Percentiles rank a stretch among this genome's conserved stretches.
Conservation (phyloP, 2,113 vertebrate species). For the Dasyurus viverrinus region DNA sequence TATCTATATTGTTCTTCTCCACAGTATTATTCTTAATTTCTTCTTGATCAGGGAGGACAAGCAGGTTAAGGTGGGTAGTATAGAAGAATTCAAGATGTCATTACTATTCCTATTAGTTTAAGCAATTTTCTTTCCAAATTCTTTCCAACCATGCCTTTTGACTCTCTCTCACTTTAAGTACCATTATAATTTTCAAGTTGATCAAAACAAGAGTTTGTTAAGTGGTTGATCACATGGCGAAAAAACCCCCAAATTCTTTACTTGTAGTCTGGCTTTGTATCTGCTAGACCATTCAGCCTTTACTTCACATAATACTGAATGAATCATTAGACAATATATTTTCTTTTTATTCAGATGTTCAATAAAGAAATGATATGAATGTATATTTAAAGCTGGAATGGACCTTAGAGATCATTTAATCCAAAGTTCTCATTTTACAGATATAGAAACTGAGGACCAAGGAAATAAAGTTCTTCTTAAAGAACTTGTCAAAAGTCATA, state of each 20-base stretch:
- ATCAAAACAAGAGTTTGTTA: not conserved
- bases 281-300: not conserved
- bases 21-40: not conserved
- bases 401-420: not conserved
- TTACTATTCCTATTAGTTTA: not conserved
- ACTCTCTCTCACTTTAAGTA: not conserved
- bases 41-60: not conserved
- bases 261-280: not conserved
- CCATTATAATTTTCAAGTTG: not conserved
- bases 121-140: not conserved
- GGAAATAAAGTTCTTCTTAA: not conserved
- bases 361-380: not conserved
- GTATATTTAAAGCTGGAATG: not conserved
- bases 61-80: not conserved
- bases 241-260: not conserved
- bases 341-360: conserved; percentile 22
- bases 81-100: not conserved
- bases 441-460: not conserved
- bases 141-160: not conserved
- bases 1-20: not conserved
- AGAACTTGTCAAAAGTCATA: not conserved
- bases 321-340: not conserved
- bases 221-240: not conserved
- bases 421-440: not conserved
- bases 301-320: not conserved